These are phyloP conservation scores for Burhinus bistriatus DNA, from an alignment of 2,113 vertebrate species.

Conservation along the genomic window DNA sequence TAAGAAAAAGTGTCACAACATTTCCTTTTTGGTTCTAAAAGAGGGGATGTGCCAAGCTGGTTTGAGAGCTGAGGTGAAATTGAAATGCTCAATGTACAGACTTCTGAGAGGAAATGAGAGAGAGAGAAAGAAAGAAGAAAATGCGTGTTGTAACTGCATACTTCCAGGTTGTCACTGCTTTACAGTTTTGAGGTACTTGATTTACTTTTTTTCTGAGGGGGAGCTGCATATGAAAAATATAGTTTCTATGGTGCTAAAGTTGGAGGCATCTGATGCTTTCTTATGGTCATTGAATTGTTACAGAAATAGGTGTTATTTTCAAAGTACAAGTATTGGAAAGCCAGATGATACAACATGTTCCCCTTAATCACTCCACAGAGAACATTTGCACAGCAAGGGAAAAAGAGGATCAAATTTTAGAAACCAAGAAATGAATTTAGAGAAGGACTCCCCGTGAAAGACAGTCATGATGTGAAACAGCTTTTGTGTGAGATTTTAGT, in stretches of 20 bases:
- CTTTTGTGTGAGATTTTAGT: neutral
- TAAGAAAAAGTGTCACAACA: conserved; percentile 8
- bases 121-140: neutral
- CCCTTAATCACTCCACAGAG: neutral
- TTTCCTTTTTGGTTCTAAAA: neutral
- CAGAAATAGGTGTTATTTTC: conserved; percentile 17
- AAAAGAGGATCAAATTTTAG: neutral
- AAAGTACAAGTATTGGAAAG: neutral
- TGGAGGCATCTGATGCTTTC: neutral
- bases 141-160: neutral
- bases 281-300: neutral
- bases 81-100: neutral
- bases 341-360: neutral
- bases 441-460: neutral
- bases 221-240: neutral
- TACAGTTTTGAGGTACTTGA: neutral
- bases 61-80: conserved; percentile 26
- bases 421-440: neutral
- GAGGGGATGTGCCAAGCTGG: neutral
- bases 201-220: neutral
- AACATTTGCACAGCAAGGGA: neutral
- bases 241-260: neutral
- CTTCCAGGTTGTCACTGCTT: neutral
- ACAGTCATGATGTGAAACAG: neutral
- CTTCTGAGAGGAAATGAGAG: neutral